Evolutionary conservation across 2,888 invertebrate genomes (phyloP).

Genomic region (Odontomyia ornata): DNA sequence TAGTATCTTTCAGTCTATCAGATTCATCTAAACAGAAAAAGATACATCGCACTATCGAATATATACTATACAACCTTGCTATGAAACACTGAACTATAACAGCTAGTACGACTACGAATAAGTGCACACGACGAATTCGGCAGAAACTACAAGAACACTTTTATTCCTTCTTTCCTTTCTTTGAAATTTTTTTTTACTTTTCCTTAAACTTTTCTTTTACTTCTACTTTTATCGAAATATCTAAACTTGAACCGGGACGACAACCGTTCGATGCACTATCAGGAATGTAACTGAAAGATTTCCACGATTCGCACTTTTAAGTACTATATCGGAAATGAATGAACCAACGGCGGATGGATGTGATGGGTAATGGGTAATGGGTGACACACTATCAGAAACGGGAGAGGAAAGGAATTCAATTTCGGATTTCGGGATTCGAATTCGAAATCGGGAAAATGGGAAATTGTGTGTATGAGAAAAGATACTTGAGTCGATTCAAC

Average conservation of each 20-base stretch:
- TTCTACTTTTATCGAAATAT: neutral
- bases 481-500: neutral
- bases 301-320: conserved; percentile 38
- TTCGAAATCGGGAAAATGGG: conserved; percentile 33
- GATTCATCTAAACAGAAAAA: conserved; percentile 23
- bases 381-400: conserved; percentile 33
- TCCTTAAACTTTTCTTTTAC: conserved; percentile 4
- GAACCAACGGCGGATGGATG: conserved; percentile 21
- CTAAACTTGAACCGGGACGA: conserved; percentile 9
- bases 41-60: conserved; percentile 4
- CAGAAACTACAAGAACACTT: neutral
- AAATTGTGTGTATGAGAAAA: neutral
- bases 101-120: too few species aligned
- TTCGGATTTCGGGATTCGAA: neutral
- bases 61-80: conserved; percentile 35
- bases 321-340: conserved; percentile 39
- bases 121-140: conserved; percentile 9
- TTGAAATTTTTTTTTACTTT: neutral
- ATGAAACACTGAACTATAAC: conserved; percentile 3
- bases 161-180: neutral
- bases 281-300: conserved; percentile 41
- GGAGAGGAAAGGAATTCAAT: neutral
- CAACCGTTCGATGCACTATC: conserved; percentile 41
- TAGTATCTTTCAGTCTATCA: conserved; percentile 8
- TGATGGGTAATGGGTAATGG: too few species aligned